Conservation (phyloP, 2,888 invertebrate species). For the Hydroisotoma schaefferi region DNA sequence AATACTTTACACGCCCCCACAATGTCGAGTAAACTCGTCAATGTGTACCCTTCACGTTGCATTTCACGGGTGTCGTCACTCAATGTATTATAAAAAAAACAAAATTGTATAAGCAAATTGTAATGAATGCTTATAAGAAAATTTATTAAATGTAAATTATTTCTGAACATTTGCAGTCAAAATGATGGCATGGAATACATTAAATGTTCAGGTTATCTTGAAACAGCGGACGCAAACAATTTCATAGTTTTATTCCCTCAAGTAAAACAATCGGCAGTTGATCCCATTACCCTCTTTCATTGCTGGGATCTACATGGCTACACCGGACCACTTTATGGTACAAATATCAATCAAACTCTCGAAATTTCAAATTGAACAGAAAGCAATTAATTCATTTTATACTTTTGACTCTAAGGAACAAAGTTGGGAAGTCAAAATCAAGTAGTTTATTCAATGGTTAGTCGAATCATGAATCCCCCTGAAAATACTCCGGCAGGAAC, state of each 20-base stretch:
- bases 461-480: slow-evolving; percentile 22
- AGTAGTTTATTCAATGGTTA: slow-evolving; percentile 36
- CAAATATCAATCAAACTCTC: too few relatives aligned
- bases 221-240: slow-evolving; percentile 39
- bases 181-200: slow-evolving; percentile 41
- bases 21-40: slow-evolving; percentile 29
- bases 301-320: slow-evolving; percentile 40
- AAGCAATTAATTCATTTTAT: too few relatives aligned
- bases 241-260: slow-evolving; percentile 38
- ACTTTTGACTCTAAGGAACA: slow-evolving; percentile 29
- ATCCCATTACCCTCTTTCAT: slow-evolving; percentile 25
- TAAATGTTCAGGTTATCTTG: slow-evolving; percentile 37
- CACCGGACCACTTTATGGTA: slow-evolving; percentile 35
- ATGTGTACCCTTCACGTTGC: slow-evolving; percentile 31
- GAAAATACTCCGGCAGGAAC: background rate
- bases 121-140: background rate
- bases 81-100: slow-evolving; percentile 20
- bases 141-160: background rate
- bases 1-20: slow-evolving; percentile 31
- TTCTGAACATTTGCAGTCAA: slow-evolving; percentile 19
- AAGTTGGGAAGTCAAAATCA: slow-evolving; percentile 35
- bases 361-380: too few relatives aligned
- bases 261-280: slow-evolving; percentile 25
- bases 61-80: slow-evolving; percentile 41
- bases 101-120: background rate